Conservation (phyloP, 2,113 vertebrate genomes). For the Antidorcas marsupialis region DNA sequence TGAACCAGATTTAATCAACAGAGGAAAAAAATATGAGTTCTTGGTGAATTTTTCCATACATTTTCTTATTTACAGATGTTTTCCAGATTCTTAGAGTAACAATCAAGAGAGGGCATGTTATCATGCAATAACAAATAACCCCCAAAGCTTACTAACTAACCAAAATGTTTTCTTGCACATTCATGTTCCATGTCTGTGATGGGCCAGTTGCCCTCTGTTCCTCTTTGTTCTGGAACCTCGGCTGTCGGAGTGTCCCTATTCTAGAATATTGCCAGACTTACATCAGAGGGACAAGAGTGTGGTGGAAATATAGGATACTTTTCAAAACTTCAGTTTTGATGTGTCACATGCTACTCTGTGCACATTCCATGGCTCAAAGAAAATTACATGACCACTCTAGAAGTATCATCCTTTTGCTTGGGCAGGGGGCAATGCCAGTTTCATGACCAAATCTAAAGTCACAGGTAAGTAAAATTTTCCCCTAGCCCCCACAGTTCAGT, state of each 20-base stretch:
- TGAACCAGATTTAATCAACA: not conserved
- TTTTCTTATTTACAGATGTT: not conserved
- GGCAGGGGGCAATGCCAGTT: not conserved
- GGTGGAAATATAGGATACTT: not conserved
- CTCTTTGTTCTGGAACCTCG: not conserved
- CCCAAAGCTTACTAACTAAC: not conserved
- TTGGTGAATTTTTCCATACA: not conserved
- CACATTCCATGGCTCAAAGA: not conserved
- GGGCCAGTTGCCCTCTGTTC: not conserved
- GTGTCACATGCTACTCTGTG: not conserved
- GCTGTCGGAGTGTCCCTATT: not conserved
- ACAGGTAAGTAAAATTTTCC: not conserved
- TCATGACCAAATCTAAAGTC: not conserved
- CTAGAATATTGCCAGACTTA: not conserved
- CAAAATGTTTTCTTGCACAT: not conserved
- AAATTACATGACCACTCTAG: not conserved
- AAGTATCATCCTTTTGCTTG: not conserved
- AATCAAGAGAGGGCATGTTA: not conserved
- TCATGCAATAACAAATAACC: not conserved
- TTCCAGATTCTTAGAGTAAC: not conserved
- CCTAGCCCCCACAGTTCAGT: no score
- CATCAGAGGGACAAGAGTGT: not conserved
- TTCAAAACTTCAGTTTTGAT: not conserved
- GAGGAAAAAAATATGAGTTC: not conserved
- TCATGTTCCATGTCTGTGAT: not conserved